These are phyloP conservation scores for Alosa sapidissima DNA, from an alignment of 2,797 vertebrate genomes.

Conservation along the genomic window DNA sequence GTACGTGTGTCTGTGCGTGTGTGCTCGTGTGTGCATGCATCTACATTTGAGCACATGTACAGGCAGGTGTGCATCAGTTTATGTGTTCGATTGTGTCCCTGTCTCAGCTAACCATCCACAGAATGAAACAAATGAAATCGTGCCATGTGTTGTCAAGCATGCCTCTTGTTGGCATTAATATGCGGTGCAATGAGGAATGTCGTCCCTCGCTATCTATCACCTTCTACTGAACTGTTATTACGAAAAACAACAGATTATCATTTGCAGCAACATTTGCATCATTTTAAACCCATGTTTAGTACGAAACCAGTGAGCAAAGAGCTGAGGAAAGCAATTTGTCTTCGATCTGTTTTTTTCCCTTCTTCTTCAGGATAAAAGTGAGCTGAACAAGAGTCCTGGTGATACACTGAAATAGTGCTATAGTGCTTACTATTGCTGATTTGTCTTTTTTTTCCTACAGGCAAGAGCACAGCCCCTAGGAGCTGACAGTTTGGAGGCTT, in stretches of 20 bases:
- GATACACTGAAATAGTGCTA: background rate
- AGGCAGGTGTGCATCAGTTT: too few species aligned
- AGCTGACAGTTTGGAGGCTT: constrained; percentile 14
- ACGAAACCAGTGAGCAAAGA: background rate
- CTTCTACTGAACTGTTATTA: background rate
- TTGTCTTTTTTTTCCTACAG: background rate
- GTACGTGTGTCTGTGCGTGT: background rate
- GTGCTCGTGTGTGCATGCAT: background rate
- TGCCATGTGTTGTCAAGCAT: background rate
- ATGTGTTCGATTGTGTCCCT: background rate
- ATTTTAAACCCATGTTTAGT: background rate
- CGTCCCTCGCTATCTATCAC: background rate
- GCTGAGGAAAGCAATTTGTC: background rate
- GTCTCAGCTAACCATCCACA: background rate
- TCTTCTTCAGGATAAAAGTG: background rate
- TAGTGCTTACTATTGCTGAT: background rate
- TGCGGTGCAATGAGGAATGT: background rate
- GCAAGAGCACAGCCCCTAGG: background rate
- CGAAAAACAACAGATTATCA: background rate
- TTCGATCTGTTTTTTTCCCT: background rate
- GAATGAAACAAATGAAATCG: background rate
- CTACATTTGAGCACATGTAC: background rate
- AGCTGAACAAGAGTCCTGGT: background rate
- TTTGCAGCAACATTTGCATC: background rate
- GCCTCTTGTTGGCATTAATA: background rate